Base-by-base conservation (phyloP, 2,888 invertebrate genomes). In the Capitulum mitella region DNA sequence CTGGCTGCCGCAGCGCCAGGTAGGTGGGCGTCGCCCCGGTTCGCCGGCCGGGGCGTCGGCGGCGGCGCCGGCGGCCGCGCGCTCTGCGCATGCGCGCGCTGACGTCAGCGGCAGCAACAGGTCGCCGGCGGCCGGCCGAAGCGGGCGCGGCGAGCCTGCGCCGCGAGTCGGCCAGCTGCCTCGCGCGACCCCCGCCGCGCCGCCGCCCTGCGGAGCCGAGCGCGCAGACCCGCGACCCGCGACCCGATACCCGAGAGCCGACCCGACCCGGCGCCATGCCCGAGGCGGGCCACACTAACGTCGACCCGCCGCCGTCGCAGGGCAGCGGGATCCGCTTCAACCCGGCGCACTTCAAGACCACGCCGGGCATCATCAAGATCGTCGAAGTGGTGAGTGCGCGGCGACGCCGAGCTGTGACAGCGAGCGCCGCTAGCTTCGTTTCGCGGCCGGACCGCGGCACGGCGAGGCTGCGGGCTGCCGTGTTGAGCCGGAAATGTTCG, bases 291-390 rank as follows among this genome's bases (percentile, higher is more conserved):
- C 37, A 70, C 34, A 70, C 70, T 26, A 26, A 70, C 26, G 70
- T 70, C 37, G 70, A 70, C 26, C 70, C 70, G 40, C 22, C 70
- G 58, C 51, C 51, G 22, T 14, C 70, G 19, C 10, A 26, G 0
- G 70, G 90, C 80, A 91, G 93, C 83, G 93, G 92, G 84, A 91
- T 92, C n/a, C 94, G 93, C 84, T 86, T 94, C 79, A 91, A 94
- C 85, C 88, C 93, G 78, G 90, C 90, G 74, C 93, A 93, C 85
- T 86, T 94, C 29, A 90, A 90, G 75, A 90, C 91, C 0, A 88
- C 90, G 82, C 90, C 91, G 61, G 94, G 94, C 32, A 85, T 93
- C 37, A 86, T 93, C 77, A 94, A 94, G 86, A 84, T 93, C 8
- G 87, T 89, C 81, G 92, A 94, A 89, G 88, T 92, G 83, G 92